Base-by-base conservation (phyloP, 2,113 vertebrate species). In the Serilophus lunatus region DNA sequence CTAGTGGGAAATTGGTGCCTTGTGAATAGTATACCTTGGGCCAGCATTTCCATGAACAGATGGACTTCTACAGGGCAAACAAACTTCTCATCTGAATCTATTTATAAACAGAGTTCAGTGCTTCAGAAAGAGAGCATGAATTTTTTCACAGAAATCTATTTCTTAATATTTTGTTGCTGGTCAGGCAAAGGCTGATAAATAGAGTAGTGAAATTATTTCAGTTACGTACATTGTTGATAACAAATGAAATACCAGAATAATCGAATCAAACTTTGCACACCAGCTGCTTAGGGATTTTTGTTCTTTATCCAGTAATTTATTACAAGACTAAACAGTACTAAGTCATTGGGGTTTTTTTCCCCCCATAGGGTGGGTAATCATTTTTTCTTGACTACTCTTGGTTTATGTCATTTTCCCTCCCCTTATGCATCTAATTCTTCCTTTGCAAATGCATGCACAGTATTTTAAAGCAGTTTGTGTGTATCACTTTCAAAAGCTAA, bases 301-400 rank as follows among this genome's bases (percentile, higher is more conserved):
- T 51, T 64, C 90, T 86, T 90, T 90, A 93, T 78, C 77, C 57
- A 68, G 86, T 82, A 83, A 92, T 92, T 81, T 92, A 89, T 91
- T 92, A 36, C 40, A 57, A 71, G 83, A 59, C 56, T 83, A n/a
- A 93, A 75, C 26, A 59, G 40, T 75, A 60, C 33, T 80, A 80
- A 90, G 61, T 70, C 13, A 0, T 33, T 38, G 50, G 23, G 17
- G 44, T 18, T 20, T 65, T 64, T 63, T 10, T 18, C 3, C 20
- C 36, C 24, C 28, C 22, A 9, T 44, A 38, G 13, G 7, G 35
- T 56, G 22, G 31, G 7, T 44, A 76, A 6, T 95, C 38, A 5
- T 56, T 74, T 78, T 44, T 86, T 38, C 42, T n/a, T 92, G 68
- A 9, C 33, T 74, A 5, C 16, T 57, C 17, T 63, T 89, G 38